These are phyloP conservation scores for Opisthograptis luteolata DNA, from an alignment of 2,888 invertebrate species.

Conservation along the genomic window DNA sequence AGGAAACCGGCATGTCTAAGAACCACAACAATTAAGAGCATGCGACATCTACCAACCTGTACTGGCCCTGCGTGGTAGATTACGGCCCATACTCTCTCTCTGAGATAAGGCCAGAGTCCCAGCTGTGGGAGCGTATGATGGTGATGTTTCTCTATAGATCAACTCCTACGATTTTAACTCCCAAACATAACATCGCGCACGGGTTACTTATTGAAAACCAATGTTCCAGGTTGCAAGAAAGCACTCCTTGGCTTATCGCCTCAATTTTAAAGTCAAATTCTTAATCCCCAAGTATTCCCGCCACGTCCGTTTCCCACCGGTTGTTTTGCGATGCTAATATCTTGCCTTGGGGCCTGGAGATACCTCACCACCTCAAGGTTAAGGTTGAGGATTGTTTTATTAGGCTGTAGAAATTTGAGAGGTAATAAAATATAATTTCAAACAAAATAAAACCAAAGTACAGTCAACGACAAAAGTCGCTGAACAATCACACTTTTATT, in stretches of 20 bases:
- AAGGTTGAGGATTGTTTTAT: background rate
- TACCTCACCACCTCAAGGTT: constrained; percentile 4
- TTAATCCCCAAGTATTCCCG: constrained; percentile 57
- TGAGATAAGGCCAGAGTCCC: no score
- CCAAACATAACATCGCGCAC: constrained; percentile 25
- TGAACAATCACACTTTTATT: no score
- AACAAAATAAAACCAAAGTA: background rate
- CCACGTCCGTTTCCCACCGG: constrained; percentile 51
- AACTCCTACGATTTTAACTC: constrained; percentile 4
- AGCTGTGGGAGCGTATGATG: no score
- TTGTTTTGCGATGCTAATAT: constrained; percentile 19
- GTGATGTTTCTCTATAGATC: background rate
- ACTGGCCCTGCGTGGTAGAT: no score
- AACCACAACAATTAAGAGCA: no score
- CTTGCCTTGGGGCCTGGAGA: constrained; percentile 9
- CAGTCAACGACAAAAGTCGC: no score
- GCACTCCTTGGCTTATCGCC: constrained; percentile 58
- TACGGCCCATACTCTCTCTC: no score
- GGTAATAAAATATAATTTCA: background rate
- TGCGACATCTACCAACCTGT: no score
- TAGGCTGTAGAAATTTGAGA: background rate
- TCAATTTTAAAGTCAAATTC: constrained; percentile 71
- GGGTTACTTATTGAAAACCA: constrained; percentile 51
- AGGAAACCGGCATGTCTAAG: no score
- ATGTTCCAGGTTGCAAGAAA: constrained; percentile 51